Base-by-base conservation (phyloP, 2,113 vertebrate genomes). In the Burhinus oedicnemus region DNA sequence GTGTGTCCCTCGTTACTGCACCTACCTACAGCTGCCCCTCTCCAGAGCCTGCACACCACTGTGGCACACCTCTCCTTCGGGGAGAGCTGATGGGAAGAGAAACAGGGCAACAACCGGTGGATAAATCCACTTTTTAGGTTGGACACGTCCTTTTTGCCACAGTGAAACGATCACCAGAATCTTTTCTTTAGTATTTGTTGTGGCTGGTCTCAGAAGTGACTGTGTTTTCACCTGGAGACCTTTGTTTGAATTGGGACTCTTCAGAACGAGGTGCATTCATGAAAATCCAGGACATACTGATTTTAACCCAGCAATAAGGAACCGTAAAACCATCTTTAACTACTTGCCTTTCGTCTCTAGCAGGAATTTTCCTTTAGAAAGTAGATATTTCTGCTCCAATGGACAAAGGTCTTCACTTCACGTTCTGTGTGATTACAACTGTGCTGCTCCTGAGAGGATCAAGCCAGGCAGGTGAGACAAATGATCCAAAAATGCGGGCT, bases 401-500 rank as follows among this genome's bases (percentile, higher is more conserved):
- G 97, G 95, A 92, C 17, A 94, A 47, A 74, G 57, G 62, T n/a
- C 81, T 95, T 32, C 61, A 9, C 72, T 42, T 93, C 38, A 7
- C 27, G 1, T 13, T 95, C 69, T 69, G 38, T 11, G 62, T 89
- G 79, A 13, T 61, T 5, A 22, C 79, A 55, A 0, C 82, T 3
- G 1, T 78, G 89, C 84, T 97, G 87, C 90, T 97, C 80, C 91
- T 97, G 45, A 86, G 87, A 62, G 83, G 77, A 72, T 91, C 87
- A 0, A 96, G 87, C 68, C 95, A 94, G 49, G 58, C 95, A 97
- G 97, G 97, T 98, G 88, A 98, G 97, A 86, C 91, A 71, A 83
- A 40, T 5, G 12, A 58, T 23, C 58, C 82, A 27, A 10, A 58
- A 61, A 8, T 4, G 11, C 23, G 66, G 65, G 20, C 61, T 87